Evolutionary conservation across 2,113 vertebrate genomes (phyloP), one percentile per base, ranked within the genome.

Genomic region (Puma concolor): DNA sequence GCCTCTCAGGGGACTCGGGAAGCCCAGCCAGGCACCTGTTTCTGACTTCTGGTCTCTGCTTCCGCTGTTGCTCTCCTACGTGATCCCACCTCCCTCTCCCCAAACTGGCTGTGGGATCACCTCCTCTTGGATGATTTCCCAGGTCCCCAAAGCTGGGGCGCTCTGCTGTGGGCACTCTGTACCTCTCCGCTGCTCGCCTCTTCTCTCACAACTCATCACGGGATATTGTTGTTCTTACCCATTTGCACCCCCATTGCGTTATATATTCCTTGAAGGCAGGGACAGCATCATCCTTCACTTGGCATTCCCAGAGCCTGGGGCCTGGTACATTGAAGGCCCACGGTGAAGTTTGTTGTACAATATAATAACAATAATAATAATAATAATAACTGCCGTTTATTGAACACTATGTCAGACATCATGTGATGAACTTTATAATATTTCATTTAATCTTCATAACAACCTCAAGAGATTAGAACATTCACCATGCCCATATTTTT

Each of bases 31-130:
- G 23, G 5, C 2, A 0, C 25, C 19, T 23, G 36, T 14, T 31
- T 31, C 67, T 48, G 54, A 21, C 44, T 36, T n/a, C 66, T 0
- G 7, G 77, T 7, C 33, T 66, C 16, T 23, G 16, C n/a, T n/a
- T 54, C 38, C 3, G 23, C 33, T 12, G 3, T 41, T 9, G 1
- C 21, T 27, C 21, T 14, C 15, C 57, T 36, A 0, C 0, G 0
- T 17, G 1, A 31, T 31, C 29, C 52, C 44, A 60, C 0, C 11
- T 9, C 3, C 2, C 8, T 36, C 4, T 36, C 48, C 57, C 27
- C 25, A 19, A 14, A 3, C 50, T 10, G 21, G 15, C 44, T 13
- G 57, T 0, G 57, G 60, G 0, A 0, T 23, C 23, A 19, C 8
- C 29, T 57, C 54, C 79, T 85, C 64, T 2, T 0, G 0, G 15